Evolutionary conservation across 2,113 vertebrate species (phyloP), one percentile per base, ranked within the genome.

Genomic region (Brachirus orientalis): DNA sequence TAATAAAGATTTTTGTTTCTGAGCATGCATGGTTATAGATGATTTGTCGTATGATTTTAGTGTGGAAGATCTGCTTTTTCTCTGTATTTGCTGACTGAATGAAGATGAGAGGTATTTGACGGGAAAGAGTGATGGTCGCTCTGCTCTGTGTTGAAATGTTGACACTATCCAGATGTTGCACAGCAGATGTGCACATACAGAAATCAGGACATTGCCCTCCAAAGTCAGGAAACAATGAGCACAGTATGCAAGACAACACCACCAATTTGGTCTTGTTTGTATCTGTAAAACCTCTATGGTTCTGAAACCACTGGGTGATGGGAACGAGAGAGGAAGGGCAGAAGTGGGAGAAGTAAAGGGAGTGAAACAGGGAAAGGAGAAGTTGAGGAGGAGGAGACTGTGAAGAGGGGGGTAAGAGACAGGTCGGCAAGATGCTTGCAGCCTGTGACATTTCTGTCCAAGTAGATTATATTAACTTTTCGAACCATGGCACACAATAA

Each of bases 91-190:
- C 20, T 56, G 44, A 53, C 72, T 67, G 56, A 50, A 44, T 67
- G 69, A 63, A 86, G 69, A 82, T 82, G 71, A 80, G 67, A 81
- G 64, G 76, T 85, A 80, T 82, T 77, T 63, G 60, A 47, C 43
- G 67, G 76, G 63, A 54, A 83, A 88, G 87, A 92, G 22, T 90
- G 82, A 91, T 88, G 73, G 79, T 63, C 51, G 38, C 69, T 73
- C 73, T 79, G 73, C 74, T 77, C 43, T 54, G 53, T 77, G 84
- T 67, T 72, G 86, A 91, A 77, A 83, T 68, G 60, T 76, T 84
- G 88, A 93, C 78, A 79, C 57, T 75, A 63, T 89, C 88, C 92
- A 94, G 91, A 93, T 93, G 92, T 89, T 82, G 65, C 43, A 46
- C 53, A 66, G 86, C 89, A 94, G 89, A 93, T 91, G 90, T 90